Evolutionary conservation across 2,888 invertebrate species (phyloP), one percentile per base, ranked within the genome.

Genomic region (Julus scandinavius): DNA sequence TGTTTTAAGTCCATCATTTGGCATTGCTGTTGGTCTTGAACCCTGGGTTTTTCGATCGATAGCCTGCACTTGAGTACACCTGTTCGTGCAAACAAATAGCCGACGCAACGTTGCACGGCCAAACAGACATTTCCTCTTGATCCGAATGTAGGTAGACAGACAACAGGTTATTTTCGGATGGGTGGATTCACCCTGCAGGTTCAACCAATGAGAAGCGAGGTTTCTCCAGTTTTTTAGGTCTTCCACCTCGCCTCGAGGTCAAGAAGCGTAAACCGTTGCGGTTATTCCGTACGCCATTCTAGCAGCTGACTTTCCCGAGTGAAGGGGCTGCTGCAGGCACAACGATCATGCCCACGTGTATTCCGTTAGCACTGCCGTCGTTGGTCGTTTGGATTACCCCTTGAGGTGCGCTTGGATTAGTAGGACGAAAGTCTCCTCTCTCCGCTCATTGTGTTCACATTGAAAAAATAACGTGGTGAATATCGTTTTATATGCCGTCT

Each of bases 401-500:
- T n/a, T 72, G 63, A 72, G 29, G 54, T 54, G 41, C 6, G 41
- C 41, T 45, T 45, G 41, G 41, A 45, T 45, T 45, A 45, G 41
- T 45, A 45, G 41, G 6, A 6, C 6, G 41, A 45, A 5, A 4
- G 54, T 2, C 5, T 49, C 49, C 49, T 49, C 49, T 11, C 9
- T 49, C 6, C 49, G 49, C n/a, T 63, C n/a, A n/a, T 63, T 7
- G 29, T 7, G 20, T 29, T 29, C 7, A 29, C 5, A 41, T 85
- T 17, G 85, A 41, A 41, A 15, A n/a, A n/a, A n/a, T 72, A 72
- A 29, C 72, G n/a, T 72, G n/a, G n/a, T n/a, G n/a, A n/a, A n/a
- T 5, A 29, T 72, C n/a, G n/a, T n/a, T 72, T n/a, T 72, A 72
- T 50, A 88, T 88, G 88, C 88, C 88, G 45, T 88, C 88, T 40